These are phyloP conservation scores for Drosophila nigromelanica DNA, from an alignment of 1,140 invertebrate species.

Conservation along the genomic window DNA sequence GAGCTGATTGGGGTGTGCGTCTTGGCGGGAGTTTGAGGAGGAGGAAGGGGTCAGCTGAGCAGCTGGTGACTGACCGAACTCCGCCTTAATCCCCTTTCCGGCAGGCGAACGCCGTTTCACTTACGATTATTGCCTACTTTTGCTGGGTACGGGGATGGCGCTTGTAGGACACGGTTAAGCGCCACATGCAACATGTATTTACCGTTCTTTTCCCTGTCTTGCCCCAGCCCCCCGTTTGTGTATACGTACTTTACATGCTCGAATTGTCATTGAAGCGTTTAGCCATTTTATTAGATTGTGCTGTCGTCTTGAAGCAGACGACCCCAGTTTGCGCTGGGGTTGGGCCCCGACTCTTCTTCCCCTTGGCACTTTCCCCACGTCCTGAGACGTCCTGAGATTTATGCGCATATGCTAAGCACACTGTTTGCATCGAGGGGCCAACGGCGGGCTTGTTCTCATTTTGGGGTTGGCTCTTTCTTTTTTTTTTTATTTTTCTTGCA, in stretches of 20 bases:
- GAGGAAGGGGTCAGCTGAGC: slow-evolving; percentile 27
- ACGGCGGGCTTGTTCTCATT: slow-evolving; percentile 21
- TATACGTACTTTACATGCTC: slow-evolving; percentile 71
- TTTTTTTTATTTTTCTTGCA: slow-evolving; percentile 15
- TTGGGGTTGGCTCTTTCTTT: slow-evolving; percentile 53
- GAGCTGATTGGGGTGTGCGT: slow-evolving; percentile 20
- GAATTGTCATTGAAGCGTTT: slow-evolving; percentile 82
- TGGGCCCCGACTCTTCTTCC: neutral
- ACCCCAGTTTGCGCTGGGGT: slow-evolving; percentile 53
- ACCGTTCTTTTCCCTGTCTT: slow-evolving; percentile 37
- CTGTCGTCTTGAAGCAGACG: slow-evolving; percentile 59
- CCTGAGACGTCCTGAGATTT: slow-evolving; percentile 68
- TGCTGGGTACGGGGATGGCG: slow-evolving; percentile 27
- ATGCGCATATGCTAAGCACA: slow-evolving; percentile 80
- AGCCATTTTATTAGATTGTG: slow-evolving; percentile 81
- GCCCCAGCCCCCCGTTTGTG: neutral
- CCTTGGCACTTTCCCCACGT: slow-evolving; percentile 8
- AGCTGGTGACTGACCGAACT: slow-evolving; percentile 34
- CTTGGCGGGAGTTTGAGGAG: neutral
- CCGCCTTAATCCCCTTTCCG: slow-evolving; percentile 3
- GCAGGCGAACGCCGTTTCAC: slow-evolving; percentile 56
- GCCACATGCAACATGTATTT: slow-evolving; percentile 77
- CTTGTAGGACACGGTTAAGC: slow-evolving; percentile 74
- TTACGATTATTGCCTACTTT: slow-evolving; percentile 80
- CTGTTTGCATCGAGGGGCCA: slow-evolving; percentile 23